Conservation (phyloP, 2,113 vertebrate genomes). For the Butorides virescens region DNA sequence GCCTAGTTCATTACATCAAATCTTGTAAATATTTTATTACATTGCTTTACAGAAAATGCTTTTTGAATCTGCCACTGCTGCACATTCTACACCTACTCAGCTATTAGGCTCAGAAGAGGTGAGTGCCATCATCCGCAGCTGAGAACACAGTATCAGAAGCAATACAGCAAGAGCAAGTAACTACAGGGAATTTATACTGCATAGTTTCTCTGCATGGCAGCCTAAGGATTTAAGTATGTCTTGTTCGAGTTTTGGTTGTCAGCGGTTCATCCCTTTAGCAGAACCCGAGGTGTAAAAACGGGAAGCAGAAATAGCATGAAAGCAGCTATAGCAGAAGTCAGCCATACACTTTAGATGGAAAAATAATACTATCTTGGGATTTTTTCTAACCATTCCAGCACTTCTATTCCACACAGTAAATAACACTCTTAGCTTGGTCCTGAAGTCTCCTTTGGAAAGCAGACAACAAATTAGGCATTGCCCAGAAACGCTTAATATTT, state of each 20-base stretch:
- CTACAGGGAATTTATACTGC: background rate
- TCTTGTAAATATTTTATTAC: conserved; percentile 35
- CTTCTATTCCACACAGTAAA: background rate
- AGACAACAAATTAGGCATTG: background rate
- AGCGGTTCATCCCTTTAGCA: background rate
- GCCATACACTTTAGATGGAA: background rate
- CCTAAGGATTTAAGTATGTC: background rate
- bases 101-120: background rate
- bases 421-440: background rate
- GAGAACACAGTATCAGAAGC: rapidly evolving
- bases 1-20: conserved; percentile 11
- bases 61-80: background rate
- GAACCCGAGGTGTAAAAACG: background rate
- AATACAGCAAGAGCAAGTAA: background rate
- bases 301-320: background rate
- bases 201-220: background rate
- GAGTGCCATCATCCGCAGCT: background rate
- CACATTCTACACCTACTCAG: background rate
- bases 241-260: background rate
- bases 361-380: background rate
- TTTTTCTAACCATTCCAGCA: background rate
- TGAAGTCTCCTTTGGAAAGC: background rate
- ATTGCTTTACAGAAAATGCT: background rate
- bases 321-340: background rate
- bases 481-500: background rate